phyloP scores from a whole-genome alignment of 2,113 vertebrate species.

The Leucosticte australis region DNA sequence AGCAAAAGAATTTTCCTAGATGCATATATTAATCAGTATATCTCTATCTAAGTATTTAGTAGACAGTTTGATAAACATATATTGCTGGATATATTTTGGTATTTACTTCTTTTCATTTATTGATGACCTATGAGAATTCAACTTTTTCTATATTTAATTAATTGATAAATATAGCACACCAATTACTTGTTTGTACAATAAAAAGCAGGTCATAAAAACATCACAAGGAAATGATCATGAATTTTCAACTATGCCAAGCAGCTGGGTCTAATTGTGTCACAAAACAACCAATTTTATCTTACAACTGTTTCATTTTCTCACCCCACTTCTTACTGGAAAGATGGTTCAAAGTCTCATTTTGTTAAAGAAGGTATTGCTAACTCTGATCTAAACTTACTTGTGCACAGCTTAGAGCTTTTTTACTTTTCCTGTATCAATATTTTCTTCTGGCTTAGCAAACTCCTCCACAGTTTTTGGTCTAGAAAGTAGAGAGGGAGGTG shows the following conservation, averaged over 20 bases:
- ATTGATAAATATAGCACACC: background rate
- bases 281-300: background rate
- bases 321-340: background rate
- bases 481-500: background rate
- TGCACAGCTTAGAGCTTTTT: background rate
- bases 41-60: background rate
- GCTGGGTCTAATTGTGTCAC: background rate
- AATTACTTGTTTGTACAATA: background rate
- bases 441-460: background rate
- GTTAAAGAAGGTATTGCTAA: background rate
- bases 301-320: background rate
- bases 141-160: background rate
- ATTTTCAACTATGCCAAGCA: background rate
- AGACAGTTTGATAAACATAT: background rate
- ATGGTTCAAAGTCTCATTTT: background rate
- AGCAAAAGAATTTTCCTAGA: background rate
- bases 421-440: background rate
- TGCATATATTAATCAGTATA: background rate
- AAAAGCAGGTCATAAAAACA: background rate
- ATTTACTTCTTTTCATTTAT: background rate
- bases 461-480: background rate
- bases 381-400: background rate
- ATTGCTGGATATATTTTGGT: background rate
- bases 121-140: background rate
- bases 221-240: background rate